Evolutionary conservation across 2,888 invertebrate genomes (phyloP).

Genomic region (Nezara viridula): DNA sequence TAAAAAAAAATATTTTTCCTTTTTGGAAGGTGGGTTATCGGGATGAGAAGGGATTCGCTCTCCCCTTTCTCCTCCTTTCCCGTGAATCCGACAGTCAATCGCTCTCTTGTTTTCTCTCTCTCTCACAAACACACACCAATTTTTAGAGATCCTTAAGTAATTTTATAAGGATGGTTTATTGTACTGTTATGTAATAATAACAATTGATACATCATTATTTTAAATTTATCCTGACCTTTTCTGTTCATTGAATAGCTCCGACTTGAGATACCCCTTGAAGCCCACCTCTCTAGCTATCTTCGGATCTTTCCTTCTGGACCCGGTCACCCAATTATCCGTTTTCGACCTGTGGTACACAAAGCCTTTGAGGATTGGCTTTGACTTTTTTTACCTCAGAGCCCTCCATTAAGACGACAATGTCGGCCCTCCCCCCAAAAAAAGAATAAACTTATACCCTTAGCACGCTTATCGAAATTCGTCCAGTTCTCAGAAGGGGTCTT

Average conservation of each 20-base stretch:
- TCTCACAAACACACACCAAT: no score
- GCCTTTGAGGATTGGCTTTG: neutral
- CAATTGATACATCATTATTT: neutral
- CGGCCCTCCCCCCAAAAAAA: neutral
- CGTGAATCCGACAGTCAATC: no score
- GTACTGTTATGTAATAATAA: no score
- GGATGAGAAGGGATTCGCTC: no score
- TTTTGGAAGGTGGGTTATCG: no score
- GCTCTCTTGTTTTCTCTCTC: no score
- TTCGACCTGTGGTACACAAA: neutral
- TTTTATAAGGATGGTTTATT: no score
- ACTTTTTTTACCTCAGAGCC: neutral
- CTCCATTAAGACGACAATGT: constrained; percentile 11
- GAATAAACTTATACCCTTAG: constrained; percentile 35
- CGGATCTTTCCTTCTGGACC: neutral
- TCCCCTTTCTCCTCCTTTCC: no score
- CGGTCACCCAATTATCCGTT: constrained; percentile 29
- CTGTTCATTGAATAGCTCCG: neutral
- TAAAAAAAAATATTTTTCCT: no score
- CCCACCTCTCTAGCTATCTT: neutral
- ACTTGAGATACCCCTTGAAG: neutral
- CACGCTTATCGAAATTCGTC: constrained; percentile 13
- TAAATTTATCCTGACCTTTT: neutral
- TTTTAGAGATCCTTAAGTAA: no score
- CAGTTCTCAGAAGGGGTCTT: neutral